A percentile compares a stretch with the other conserved stretches of the same genome.
Conservation (phyloP, 2,797 vertebrate species). For the Ambastaia sidthimunki region DNA sequence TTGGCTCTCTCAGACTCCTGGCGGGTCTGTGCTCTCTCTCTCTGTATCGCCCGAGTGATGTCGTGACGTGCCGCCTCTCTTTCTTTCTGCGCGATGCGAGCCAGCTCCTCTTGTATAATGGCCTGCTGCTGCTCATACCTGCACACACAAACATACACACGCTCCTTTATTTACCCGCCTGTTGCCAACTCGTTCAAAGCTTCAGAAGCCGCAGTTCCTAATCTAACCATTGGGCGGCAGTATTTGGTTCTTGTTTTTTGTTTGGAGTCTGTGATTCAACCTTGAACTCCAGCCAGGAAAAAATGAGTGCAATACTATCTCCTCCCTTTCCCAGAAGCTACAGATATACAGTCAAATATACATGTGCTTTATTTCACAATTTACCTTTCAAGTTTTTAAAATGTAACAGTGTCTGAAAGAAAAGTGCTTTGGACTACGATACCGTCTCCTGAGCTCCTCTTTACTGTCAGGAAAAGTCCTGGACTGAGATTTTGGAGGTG, state of each 20-base stretch:
- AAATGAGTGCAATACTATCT: neutral
- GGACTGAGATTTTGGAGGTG: slow-evolving; percentile 49
- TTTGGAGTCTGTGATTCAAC: slow-evolving; percentile 1
- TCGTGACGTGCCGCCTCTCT: slow-evolving; percentile 75
- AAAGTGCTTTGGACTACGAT: neutral
- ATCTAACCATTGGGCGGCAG: slow-evolving; percentile 6
- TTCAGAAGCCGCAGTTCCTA: slow-evolving; percentile 8
- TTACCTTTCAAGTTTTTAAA: neutral
- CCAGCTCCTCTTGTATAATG: slow-evolving; percentile 81
- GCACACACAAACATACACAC: slow-evolving; percentile 12
- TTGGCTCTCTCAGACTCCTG: slow-evolving; percentile 77
- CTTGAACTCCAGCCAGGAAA: slow-evolving; percentile 28
- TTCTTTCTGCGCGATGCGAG: slow-evolving; percentile 78
- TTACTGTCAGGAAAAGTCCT: slow-evolving; percentile 55
- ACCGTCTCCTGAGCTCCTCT: slow-evolving; percentile 70
- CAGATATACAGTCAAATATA: neutral
- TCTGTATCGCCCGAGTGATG: slow-evolving; percentile 64
- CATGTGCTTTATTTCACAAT: neutral
- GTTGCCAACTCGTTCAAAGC: neutral
- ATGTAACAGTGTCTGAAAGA: neutral
- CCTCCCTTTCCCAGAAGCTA: neutral
- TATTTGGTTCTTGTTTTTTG: neutral
- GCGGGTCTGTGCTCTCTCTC: slow-evolving; percentile 59
- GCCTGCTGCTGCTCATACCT: slow-evolving; percentile 85
- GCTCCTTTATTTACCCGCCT: neutral